Conservation (phyloP, 2,113 vertebrate species). For the Isichthys henryi region DNA sequence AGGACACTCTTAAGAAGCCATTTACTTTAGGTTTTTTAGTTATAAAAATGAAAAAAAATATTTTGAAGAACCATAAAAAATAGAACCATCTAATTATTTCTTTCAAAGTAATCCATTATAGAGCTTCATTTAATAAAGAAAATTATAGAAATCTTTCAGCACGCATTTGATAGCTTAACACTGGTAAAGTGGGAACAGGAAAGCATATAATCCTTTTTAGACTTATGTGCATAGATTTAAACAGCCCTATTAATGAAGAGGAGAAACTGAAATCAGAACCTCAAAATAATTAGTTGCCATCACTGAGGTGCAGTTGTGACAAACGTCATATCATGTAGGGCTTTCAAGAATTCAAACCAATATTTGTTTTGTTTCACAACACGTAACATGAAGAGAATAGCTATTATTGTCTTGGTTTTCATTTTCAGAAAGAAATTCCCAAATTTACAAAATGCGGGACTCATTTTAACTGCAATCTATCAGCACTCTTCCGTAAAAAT, state of each 20-base stretch:
- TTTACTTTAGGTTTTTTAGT: slow-evolving; percentile 4
- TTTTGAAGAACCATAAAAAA: slow-evolving; percentile 43
- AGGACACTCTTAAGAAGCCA: neutral
- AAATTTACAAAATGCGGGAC: neutral
- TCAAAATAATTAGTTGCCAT: slow-evolving; percentile 14
- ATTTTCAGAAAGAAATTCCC: neutral
- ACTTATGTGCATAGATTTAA: slow-evolving; percentile 42
- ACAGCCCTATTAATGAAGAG: slow-evolving; percentile 17
- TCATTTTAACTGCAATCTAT: neutral
- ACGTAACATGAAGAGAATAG: neutral
- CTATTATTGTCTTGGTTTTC: neutral
- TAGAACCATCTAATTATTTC: slow-evolving; percentile 40
- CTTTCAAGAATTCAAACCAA: neutral
- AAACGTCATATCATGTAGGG: slow-evolving; percentile 16
- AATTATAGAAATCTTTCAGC: slow-evolving; percentile 37
- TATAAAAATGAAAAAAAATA: slow-evolving; percentile 21
- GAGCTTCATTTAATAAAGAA: slow-evolving; percentile 19
- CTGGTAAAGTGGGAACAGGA: slow-evolving; percentile 19
- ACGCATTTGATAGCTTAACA: slow-evolving; percentile 25
- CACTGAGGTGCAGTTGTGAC: slow-evolving; percentile 35
- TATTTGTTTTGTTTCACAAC: neutral
- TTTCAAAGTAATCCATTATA: slow-evolving; percentile 25
- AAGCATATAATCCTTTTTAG: slow-evolving; percentile 20
- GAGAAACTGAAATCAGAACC: neutral
- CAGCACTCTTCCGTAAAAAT: neutral